Evolutionary conservation across 1,140 invertebrate genomes (phyloP).

Genomic region (Philotrypesis tridentata): DNA sequence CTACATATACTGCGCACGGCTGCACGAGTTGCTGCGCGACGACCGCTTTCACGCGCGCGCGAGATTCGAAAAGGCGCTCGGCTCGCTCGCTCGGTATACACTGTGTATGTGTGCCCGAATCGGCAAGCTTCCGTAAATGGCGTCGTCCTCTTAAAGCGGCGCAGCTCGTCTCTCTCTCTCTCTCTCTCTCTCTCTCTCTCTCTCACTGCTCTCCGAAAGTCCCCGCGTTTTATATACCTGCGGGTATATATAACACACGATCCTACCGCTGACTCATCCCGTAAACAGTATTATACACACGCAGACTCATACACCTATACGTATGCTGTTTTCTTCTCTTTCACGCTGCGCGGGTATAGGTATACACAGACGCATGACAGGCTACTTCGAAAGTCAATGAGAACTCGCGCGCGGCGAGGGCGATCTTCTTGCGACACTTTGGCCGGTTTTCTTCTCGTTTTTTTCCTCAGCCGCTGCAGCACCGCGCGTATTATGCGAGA

Average conservation of each 20-base stretch:
- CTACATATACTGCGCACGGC: no score
- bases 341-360: no score
- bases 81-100: no score
- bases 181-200: no score
- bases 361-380: no score
- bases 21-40: no score
- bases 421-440: neutral
- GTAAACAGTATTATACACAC: no score
- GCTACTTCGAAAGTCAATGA: neutral
- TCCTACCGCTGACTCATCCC: neutral
- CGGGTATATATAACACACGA: neutral
- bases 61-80: slow-evolving; percentile 51
- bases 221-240: slow-evolving; percentile 18
- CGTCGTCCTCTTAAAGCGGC: slow-evolving; percentile 45
- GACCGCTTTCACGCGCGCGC: slow-evolving; percentile 55
- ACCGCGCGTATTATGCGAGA: no score
- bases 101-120: slow-evolving; percentile 53
- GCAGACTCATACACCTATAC: neutral
- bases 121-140: slow-evolving; percentile 66
- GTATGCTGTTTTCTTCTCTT: neutral
- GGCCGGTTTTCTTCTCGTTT: no score
- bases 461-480: no score
- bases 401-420: neutral
- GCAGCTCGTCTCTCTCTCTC: slow-evolving; percentile 50
- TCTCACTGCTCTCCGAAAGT: slow-evolving; percentile 1